Evolutionary conservation across 2,888 invertebrate species (phyloP), one percentile per base, ranked within the genome.

Genomic region (Drosophila multiciliata): DNA sequence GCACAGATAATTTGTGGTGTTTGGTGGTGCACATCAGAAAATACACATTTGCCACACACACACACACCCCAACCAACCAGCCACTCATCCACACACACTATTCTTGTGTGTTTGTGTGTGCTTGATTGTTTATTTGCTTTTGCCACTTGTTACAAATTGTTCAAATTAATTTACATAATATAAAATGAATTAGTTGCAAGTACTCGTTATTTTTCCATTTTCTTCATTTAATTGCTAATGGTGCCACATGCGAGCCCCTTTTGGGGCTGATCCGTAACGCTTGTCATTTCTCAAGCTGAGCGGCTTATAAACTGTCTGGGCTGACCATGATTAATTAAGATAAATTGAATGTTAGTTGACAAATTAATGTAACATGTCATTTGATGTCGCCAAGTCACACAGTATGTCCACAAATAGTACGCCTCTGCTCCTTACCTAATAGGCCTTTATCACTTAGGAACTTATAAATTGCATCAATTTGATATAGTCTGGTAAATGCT

Each of bases 131-230:
- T 54, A 61, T 69, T 71, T 65, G 57, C 59, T 29, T 50, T 54
- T 33, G 50, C 64, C 82, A 81, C 78, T 89, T 79, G 79, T 69
- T 69, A 72, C 80, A 73, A 82, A 73, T 80, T 84, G 84, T 66
- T 70, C 59, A 89, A 86, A 82, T 85, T 80, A 89, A 86, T 86
- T 87, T 89, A 68, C 85, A 86, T 86, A 89, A 87, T 87, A 89
- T 87, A 83, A 89, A 82, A 72, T 82, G 70, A 67, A 89, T 86
- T 89, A 86, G 75, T 73, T 62, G 55, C 54, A 60, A 69, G 63
- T 65, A 63, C 50, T 65, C n/a, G 65, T 49, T 40, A 64, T 66
- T 68, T 68, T 35, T 40, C 40, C 3, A 36, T 60, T 29, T 35
- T 45, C n/a, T 32, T 5, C n/a, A n/a, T 36, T 26, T 53, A 23